Base-by-base conservation (phyloP, 2,888 invertebrate genomes). In the Calliopum simillimum region DNA sequence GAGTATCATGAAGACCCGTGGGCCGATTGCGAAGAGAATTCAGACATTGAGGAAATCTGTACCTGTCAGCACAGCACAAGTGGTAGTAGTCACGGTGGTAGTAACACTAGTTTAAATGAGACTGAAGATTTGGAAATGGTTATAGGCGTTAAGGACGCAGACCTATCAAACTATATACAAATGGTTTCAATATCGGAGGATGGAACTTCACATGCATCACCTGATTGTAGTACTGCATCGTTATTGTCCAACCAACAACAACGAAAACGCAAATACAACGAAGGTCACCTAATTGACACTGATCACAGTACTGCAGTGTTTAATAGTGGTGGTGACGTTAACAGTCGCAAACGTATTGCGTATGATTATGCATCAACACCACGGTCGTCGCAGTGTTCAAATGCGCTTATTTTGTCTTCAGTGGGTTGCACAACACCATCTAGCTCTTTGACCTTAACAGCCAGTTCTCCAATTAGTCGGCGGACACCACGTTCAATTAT, bases 401-500 rank as follows among this genome's bases (percentile, higher is more conserved):
- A 62, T 41, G 25, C 61, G 43, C 21, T 53, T n/a, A 59, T 68
- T 19, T 43, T 68, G 25, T 25, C 49, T 25, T 41, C 59, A 12
- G 21, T 53, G 14, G 67, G 47, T 13, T 46, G n/a, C 21, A 64
- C 76, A 12, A 78, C 78, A 51, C 75, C 78, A 14, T 61, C 77
- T 47, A 58, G 70, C 46, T 67, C 74, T 19, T 23, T 65, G 49
- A 53, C 71, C 14, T 67, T 71, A 12, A 70, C 73, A 47, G 70
- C 66, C 23, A 76, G 73, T 21, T 79, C 81, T 2, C 78, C 80
- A 0, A 43, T 81, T 49, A 85, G 82, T 4, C 77, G 85, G 11
- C 83, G 86, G 11, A 85, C 86, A 47, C 85, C 86, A n/a, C 82
- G 89, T 74, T 88, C 89, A 68, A 85, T 91, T 44, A 91, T 92